Evolutionary conservation across 1,140 invertebrate genomes (phyloP).

Genomic region (Hylaeus volcanicus): DNA sequence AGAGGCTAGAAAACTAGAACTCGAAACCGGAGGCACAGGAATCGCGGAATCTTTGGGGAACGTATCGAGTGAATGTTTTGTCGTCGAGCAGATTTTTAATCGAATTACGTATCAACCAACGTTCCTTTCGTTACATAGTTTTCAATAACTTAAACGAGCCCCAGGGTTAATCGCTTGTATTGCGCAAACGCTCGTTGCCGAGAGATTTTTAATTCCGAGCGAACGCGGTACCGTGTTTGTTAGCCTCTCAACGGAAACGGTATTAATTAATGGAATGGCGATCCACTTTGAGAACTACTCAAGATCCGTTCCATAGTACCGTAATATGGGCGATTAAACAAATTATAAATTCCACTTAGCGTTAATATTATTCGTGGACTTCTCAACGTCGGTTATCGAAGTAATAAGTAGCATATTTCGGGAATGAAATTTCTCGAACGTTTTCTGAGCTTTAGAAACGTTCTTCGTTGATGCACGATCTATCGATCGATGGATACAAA

Average conservation of each 20-base stretch:
- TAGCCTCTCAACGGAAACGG: neutral
- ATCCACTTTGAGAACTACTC: neutral
- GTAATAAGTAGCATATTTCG: no score
- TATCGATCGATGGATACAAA: neutral
- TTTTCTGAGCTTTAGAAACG: no score
- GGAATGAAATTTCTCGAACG: neutral
- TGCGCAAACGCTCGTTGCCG: neutral
- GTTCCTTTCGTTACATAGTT: conserved; percentile 24
- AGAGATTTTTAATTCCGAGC: conserved; percentile 9
- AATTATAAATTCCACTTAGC: neutral
- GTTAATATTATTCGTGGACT: neutral
- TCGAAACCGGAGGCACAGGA: no score
- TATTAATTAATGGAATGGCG: conserved; percentile 37
- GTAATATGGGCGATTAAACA: neutral
- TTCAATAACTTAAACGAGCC: neutral
- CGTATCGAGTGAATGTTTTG: no score
- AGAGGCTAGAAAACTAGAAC: no score
- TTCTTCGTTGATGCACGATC: no score
- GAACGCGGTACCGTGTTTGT: conserved; percentile 1
- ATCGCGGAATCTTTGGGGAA: no score
- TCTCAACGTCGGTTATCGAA: neutral
- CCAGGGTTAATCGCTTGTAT: neutral
- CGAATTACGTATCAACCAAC: neutral
- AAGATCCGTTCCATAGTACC: neutral
- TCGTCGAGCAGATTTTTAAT: neutral